These are phyloP conservation scores for Liasis olivaceus DNA, from an alignment of 2,797 vertebrate species.

Conservation along the genomic window DNA sequence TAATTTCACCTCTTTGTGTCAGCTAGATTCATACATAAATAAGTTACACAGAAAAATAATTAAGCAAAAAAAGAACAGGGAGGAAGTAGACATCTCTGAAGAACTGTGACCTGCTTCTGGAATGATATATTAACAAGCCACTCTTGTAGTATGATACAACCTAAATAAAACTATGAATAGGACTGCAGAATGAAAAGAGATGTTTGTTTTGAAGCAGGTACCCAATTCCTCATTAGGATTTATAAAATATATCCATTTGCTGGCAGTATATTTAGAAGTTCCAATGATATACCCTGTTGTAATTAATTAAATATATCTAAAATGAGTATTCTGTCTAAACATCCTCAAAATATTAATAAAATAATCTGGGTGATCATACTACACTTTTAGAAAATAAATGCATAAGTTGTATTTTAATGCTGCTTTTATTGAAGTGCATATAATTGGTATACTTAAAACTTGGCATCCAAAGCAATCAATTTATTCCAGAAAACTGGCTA, in stretches of 20 bases:
- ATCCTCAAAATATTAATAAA: neutral
- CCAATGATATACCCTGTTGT: neutral
- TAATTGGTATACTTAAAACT: neutral
- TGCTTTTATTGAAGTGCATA: neutral
- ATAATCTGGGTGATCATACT: neutral
- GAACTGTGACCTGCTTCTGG: neutral
- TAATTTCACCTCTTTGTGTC: neutral
- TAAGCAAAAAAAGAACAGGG: constrained; percentile 33
- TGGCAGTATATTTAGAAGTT: neutral
- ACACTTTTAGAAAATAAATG: constrained; percentile 1
- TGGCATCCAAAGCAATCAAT: neutral
- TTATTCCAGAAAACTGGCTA: neutral
- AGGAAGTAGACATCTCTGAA: constrained; percentile 31
- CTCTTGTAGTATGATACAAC: neutral
- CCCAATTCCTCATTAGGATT: neutral
- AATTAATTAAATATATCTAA: neutral
- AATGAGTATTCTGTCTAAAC: neutral
- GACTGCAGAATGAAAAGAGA: neutral
- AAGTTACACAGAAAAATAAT: constrained; percentile 43
- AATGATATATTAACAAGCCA: rapidly evolving
- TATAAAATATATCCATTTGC: neutral
- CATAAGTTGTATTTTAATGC: neutral
- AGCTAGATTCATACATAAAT: constrained; percentile 1
- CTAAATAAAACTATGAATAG: neutral
- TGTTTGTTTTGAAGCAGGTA: neutral